These are phyloP conservation scores for Erynnis tages DNA, from an alignment of 2,888 invertebrate genomes.

Conservation along the genomic window DNA sequence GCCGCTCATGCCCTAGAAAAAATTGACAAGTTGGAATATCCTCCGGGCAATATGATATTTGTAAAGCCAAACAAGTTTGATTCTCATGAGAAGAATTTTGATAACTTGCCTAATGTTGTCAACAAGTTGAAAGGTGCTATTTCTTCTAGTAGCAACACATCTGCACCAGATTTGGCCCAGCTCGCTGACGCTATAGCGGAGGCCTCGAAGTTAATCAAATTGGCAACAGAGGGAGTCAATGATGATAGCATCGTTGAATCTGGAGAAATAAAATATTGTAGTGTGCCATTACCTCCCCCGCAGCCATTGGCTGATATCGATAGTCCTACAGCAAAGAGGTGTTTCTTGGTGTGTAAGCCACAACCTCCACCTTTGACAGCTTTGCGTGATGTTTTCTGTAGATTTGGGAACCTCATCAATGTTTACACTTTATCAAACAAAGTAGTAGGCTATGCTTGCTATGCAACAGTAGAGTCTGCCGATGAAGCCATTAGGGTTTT, in stretches of 20 bases:
- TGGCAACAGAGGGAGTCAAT: slow-evolving; percentile 71
- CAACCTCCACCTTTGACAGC: slow-evolving; percentile 88
- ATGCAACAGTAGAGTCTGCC: slow-evolving; percentile 88
- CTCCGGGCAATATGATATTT: slow-evolving; percentile 90
- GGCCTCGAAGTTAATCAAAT: slow-evolving; percentile 87
- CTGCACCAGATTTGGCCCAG: slow-evolving; percentile 82
- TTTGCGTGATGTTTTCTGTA: slow-evolving; percentile 92
- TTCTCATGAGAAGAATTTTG: slow-evolving; percentile 43
- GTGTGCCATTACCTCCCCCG: slow-evolving; percentile 86
- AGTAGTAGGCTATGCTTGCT: slow-evolving; percentile 96
- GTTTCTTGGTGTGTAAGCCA: slow-evolving; percentile 84
- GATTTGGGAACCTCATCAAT: slow-evolving; percentile 95
- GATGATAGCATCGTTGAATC: slow-evolving; percentile 46
- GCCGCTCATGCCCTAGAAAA: slow-evolving; percentile 89
- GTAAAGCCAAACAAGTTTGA: slow-evolving; percentile 81
- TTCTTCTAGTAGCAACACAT: slow-evolving; percentile 42
- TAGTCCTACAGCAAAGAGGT: slow-evolving; percentile 83
- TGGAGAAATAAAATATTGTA: slow-evolving; percentile 79
- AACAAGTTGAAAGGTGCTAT: slow-evolving; percentile 58
- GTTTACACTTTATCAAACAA: slow-evolving; percentile 94
- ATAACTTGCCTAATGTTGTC: slow-evolving; percentile 50
- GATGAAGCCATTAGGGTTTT: slow-evolving; percentile 85
- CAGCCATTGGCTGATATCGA: slow-evolving; percentile 87
- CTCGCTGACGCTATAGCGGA: slow-evolving; percentile 89
- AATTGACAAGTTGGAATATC: slow-evolving; percentile 95